Evolutionary conservation across 2,113 vertebrate genomes (phyloP).

Genomic region (Cebidichthys violaceus): DNA sequence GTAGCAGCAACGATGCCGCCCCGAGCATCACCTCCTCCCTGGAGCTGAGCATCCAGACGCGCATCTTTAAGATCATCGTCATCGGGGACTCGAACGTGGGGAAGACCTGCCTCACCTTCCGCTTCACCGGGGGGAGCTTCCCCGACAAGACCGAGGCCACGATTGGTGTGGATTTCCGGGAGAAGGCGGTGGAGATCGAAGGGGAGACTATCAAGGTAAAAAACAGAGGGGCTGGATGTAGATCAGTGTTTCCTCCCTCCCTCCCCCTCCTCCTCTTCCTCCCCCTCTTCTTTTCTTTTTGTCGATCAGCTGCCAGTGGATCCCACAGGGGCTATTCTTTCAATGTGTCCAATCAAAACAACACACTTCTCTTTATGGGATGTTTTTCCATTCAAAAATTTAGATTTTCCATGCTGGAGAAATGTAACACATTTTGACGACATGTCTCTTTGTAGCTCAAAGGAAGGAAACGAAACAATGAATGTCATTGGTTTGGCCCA

Average conservation of each 20-base stretch:
- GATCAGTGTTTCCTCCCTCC: constrained; percentile 24
- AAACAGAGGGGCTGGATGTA: constrained; percentile 31
- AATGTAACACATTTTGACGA: background rate
- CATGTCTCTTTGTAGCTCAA: background rate
- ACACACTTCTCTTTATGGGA: background rate
- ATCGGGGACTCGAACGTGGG: constrained; percentile 98
- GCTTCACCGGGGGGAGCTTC: constrained; percentile 96
- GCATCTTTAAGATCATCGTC: constrained; percentile 98
- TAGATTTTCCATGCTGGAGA: background rate
- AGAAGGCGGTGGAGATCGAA: constrained; percentile 97
- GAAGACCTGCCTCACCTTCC: constrained; percentile 97
- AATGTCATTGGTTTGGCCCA: background rate
- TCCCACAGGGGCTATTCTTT: constrained; percentile 21
- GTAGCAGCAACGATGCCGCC: constrained; percentile 65
- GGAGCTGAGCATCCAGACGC: constrained; percentile 94
- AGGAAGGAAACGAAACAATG: background rate
- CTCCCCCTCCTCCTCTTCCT: background rate
- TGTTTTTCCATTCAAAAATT: background rate
- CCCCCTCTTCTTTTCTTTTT: constrained; percentile 2
- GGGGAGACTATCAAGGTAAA: constrained; percentile 97
- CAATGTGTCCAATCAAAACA: background rate
- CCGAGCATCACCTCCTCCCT: constrained; percentile 81
- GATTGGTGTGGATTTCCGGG: constrained; percentile 97
- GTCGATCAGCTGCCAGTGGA: constrained; percentile 37
- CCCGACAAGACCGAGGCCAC: constrained; percentile 96